Conservation (phyloP, 35 echinoderm and acorn worm species). For the Holothuria glaberrima region DNA sequence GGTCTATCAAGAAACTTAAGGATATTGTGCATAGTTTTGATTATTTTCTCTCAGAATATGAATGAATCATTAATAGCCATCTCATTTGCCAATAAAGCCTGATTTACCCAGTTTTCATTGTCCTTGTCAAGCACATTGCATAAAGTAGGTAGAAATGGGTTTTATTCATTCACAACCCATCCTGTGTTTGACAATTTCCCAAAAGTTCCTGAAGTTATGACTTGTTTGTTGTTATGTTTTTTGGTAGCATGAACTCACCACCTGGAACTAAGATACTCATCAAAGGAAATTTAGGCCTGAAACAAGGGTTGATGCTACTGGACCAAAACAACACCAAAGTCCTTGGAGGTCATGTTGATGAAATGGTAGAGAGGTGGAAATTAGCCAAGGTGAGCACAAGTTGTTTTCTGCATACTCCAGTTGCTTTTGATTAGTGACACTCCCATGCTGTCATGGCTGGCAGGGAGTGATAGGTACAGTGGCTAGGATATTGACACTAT, state of each 20-base stretch:
- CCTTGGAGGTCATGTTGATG: slow-evolving; percentile 82
- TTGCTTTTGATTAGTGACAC: background rate
- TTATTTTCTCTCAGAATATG: too few relatives aligned
- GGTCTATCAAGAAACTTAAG: too few relatives aligned
- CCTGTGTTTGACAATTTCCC: background rate
- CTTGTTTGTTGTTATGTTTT: background rate
- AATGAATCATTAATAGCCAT: too few relatives aligned
- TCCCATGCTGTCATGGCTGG: background rate
- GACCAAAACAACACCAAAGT: slow-evolving; percentile 67
- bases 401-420: background rate
- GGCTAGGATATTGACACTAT: too few relatives aligned
- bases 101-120: too few relatives aligned
- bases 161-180: too few relatives aligned
- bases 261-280: slow-evolving; percentile 88
- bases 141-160: too few relatives aligned
- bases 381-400: slow-evolving; percentile 70
- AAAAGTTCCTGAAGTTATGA: background rate
- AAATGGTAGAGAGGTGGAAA: slow-evolving; percentile 88
- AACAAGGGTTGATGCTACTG: slow-evolving; percentile 76
- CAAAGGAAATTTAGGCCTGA: slow-evolving; percentile 60
- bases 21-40: too few relatives aligned
- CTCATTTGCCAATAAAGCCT: too few relatives aligned
- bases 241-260: slow-evolving; percentile 69
- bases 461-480: background rate
- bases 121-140: too few relatives aligned